Base-by-base conservation (phyloP, 2,113 vertebrate genomes). In the Tor tambroides region DNA sequence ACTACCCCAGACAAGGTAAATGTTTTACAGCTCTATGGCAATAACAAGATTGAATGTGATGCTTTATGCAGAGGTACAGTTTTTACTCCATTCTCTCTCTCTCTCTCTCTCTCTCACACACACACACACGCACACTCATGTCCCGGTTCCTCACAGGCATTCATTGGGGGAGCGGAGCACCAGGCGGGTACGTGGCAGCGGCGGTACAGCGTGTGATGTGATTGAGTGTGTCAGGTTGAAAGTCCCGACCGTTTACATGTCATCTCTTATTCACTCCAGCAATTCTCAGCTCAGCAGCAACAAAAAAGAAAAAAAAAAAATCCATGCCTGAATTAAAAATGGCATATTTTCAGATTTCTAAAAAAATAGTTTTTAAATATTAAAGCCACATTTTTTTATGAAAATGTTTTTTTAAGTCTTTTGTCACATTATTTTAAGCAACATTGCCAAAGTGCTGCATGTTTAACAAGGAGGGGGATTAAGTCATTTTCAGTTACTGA, bases 161-260 rank as follows among this genome's bases (percentile, higher is more conserved):
- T 88, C 82, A 49, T 26, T 83, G 21, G 41, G 21, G 69, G 67
- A 80, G 56, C 32, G 1, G 35, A 61, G 32, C 78, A 61, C 78
- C 78, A 80, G 32, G 35, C 78, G 80, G 35, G 59, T 67, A 30
- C 59, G 38, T 28, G 80, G 79, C 11, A 61, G 67, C 54, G 4
- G 2, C 49, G 71, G 79, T 76, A 77, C 63, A 74, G 87, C 59
- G 87, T 91, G 76, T 93, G 96, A 96, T 94, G 89, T 94, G 94
- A 97, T 96, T 93, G 87, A 89, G 90, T 89, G 89, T 93, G 95
- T 95, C 95, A 95, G 93, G 91, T 88, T 89, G 93, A 95, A 93
- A 93, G 93, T 93, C 92, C 93, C 89, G 92, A 95, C 94, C 92
- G 89, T 95, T 96, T 96, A 96, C 92, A 92, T 91, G 92, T 96